Evolutionary conservation across 2,797 vertebrate genomes (phyloP).

Genomic region (Fringilla coelebs): DNA sequence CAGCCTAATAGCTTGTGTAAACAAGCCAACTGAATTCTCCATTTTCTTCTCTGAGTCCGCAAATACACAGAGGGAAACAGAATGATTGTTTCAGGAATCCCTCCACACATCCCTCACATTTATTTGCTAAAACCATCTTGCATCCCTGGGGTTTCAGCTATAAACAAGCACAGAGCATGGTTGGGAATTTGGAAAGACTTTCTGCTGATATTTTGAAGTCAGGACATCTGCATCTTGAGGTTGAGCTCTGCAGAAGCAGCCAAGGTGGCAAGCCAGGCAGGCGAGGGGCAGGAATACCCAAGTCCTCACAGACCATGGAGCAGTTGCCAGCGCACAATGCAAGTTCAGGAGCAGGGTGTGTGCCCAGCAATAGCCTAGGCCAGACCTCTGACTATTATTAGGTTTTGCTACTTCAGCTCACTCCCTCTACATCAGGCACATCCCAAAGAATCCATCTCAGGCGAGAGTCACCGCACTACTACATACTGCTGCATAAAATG

Average conservation of each 20-base stretch:
- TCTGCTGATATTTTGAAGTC: background rate
- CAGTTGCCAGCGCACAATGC: rapidly evolving
- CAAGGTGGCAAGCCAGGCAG: background rate
- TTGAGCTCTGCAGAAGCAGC: background rate
- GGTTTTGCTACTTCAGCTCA: background rate
- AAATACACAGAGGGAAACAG: slow-evolving; percentile 43
- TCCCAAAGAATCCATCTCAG: background rate
- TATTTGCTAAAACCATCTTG: background rate
- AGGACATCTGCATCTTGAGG: background rate
- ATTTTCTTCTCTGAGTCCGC: background rate
- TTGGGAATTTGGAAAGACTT: background rate
- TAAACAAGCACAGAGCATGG: background rate
- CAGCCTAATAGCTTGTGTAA: slow-evolving; percentile 14
- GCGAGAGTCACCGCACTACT: background rate
- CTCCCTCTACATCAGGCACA: background rate
- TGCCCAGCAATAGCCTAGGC: rapidly evolving
- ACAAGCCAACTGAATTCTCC: background rate
- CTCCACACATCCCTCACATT: background rate
- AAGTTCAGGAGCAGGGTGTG: background rate
- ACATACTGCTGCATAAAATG: background rate
- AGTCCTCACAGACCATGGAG: background rate
- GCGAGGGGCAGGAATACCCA: background rate
- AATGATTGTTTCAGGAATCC: slow-evolving; percentile 17
- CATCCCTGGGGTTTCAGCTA: background rate
- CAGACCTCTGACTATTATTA: background rate